Conservation (phyloP, 1,140 invertebrate genomes). For the Rhizoglyphus robini region DNA sequence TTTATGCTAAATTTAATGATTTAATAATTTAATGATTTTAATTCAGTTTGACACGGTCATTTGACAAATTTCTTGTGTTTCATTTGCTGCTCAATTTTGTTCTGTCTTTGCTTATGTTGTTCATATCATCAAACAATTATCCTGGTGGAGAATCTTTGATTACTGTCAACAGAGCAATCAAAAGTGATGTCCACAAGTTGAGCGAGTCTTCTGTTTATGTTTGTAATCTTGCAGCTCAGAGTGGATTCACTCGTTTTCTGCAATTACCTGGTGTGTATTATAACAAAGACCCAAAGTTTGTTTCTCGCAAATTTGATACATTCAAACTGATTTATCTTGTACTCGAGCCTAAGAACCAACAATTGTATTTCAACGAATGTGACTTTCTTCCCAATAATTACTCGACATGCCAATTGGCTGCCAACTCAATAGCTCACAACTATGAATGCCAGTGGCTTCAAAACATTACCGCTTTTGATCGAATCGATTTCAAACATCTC, state of each 20-base stretch:
- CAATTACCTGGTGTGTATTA: constrained; percentile 19
- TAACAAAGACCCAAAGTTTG: constrained; percentile 18
- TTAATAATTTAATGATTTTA: too few relatives aligned
- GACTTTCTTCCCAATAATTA: neutral
- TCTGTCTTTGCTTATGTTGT: neutral
- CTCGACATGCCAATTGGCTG: neutral
- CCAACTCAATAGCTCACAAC: neutral
- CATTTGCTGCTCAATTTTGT: constrained; percentile 16
- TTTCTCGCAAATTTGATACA: neutral
- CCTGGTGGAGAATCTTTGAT: constrained; percentile 20
- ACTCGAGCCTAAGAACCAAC: neutral
- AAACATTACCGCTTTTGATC: constrained; percentile 13
- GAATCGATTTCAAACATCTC: constrained; percentile 2
- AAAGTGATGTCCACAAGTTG: neutral
- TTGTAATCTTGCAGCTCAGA: constrained; percentile 24
- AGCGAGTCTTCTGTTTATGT: constrained; percentile 15
- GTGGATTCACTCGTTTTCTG: constrained; percentile 22
- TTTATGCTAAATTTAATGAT: too few relatives aligned
- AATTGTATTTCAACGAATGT: neutral
- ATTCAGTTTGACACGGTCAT: too few relatives aligned
- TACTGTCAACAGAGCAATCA: too few relatives aligned
- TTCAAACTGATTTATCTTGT: constrained; percentile 1
- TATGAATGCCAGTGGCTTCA: neutral
- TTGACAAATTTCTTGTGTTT: too few relatives aligned
- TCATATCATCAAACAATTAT: constrained; percentile 20